A percentile compares a stretch with the other conserved stretches of the same genome.
These are phyloP conservation scores for Tyrophagus putrescentiae DNA, from an alignment of 1,140 invertebrate species.

Conservation along the genomic window DNA sequence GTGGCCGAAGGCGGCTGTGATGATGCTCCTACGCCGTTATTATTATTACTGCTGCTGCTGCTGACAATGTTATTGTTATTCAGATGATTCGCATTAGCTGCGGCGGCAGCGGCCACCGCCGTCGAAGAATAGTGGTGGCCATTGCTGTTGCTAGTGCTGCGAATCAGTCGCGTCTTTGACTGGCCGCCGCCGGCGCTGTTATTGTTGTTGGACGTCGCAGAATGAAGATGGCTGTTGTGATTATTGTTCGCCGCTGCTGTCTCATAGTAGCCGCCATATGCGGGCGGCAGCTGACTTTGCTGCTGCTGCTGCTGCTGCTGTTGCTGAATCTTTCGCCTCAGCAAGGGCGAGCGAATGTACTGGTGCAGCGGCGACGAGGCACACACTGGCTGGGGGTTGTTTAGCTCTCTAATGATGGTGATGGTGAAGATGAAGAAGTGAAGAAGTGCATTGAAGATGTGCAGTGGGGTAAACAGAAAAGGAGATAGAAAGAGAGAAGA, in stretches of 20 bases:
- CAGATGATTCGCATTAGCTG: background rate
- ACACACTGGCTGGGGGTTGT: background rate
- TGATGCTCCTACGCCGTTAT: background rate
- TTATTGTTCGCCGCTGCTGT: background rate
- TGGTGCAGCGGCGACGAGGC: constrained; percentile 2
- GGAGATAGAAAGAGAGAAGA: background rate
- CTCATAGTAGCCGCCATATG: background rate
- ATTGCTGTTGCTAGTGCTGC: constrained; percentile 4
- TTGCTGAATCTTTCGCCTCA: constrained; percentile 7
- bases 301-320: constrained; percentile 8
- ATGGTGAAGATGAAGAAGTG: background rate
- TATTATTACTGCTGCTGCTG: background rate
- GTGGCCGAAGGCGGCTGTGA: background rate
- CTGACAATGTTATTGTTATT: constrained; percentile 9
- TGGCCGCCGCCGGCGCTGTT: background rate
- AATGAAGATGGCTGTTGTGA: background rate
- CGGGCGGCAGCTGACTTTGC: background rate
- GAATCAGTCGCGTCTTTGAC: background rate
- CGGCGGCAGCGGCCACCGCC: too few relatives aligned
- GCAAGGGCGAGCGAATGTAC: constrained; percentile 8
- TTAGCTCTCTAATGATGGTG: constrained; percentile 4
- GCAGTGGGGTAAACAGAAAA: too few relatives aligned
- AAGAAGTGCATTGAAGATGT: background rate
- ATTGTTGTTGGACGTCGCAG: background rate
- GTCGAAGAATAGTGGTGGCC: too few relatives aligned